A percentile compares a stretch with the other conserved stretches of the same genome.
Evolutionary conservation across 2,113 vertebrate species (phyloP).

Genomic region (Donacobius atricapilla): DNA sequence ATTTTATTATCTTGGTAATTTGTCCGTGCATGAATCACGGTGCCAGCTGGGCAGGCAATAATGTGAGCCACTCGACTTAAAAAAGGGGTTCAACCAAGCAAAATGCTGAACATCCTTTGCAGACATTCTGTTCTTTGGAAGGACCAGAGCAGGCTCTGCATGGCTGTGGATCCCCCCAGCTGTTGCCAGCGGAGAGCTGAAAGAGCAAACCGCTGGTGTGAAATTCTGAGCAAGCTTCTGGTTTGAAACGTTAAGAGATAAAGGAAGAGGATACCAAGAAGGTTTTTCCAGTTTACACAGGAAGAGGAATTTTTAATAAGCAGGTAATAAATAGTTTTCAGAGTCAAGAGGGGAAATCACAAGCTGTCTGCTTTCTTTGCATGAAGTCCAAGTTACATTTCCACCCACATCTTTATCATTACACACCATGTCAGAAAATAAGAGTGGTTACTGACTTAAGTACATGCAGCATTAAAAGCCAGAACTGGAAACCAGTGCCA

Average conservation of each 20-base stretch:
- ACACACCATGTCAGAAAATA: neutral
- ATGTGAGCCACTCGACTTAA: neutral
- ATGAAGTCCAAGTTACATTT: neutral
- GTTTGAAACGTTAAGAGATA: neutral
- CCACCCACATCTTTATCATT: neutral
- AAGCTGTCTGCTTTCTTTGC: neutral
- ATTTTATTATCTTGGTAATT: slow-evolving; percentile 23
- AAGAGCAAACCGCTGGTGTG: neutral
- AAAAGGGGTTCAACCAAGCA: neutral
- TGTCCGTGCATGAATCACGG: neutral
- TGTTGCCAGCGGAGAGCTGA: neutral
- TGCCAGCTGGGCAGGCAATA: neutral
- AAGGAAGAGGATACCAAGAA: neutral
- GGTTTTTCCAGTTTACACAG: neutral
- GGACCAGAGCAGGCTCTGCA: neutral
- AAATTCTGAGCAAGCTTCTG: neutral
- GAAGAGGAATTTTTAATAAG: neutral
- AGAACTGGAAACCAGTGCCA: neutral
- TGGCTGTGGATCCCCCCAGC: neutral
- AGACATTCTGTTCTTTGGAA: neutral
- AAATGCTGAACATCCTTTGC: neutral
- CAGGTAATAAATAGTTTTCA: neutral
- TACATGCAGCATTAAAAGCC: neutral
- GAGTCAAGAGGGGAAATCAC: neutral
- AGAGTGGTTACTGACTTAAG: neutral